phyloP scores from a whole-genome alignment of 2,113 vertebrate genomes.

The Natator depressus region DNA sequence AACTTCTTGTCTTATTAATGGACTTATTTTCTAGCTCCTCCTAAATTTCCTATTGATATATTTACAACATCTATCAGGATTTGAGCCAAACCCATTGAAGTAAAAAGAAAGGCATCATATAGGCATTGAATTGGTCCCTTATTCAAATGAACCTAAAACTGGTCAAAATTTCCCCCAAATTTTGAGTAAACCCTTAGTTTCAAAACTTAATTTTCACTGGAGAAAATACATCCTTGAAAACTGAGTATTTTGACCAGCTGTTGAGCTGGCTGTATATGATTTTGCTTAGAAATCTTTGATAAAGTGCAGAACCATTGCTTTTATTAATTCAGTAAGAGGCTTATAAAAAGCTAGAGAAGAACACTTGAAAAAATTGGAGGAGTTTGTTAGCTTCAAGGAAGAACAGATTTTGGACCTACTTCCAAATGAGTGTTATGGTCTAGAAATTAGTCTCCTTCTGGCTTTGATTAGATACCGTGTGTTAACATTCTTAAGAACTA shows the following conservation, averaged over 20 bases:
- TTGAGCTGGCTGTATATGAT: neutral
- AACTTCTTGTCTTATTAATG: neutral
- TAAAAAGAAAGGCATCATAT: neutral
- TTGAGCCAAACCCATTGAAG: neutral
- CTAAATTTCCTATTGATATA: neutral
- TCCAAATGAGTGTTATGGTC: slow-evolving; percentile 47
- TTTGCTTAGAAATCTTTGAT: neutral
- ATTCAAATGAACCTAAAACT: neutral
- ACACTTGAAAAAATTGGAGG: neutral
- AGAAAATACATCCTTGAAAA: neutral
- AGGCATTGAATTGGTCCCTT: neutral
- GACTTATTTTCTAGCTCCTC: neutral
- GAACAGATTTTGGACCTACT: slow-evolving; percentile 61
- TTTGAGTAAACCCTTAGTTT: neutral
- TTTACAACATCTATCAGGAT: neutral
- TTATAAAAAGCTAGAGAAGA: neutral
- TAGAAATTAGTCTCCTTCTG: slow-evolving; percentile 64
- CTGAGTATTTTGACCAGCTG: neutral
- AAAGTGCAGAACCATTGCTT: neutral
- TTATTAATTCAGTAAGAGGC: slow-evolving; percentile 8
- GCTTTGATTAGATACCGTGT: neutral
- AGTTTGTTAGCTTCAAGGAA: slow-evolving; percentile 32
- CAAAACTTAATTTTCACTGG: no score
- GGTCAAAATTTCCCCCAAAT: neutral
- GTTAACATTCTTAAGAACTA: slow-evolving; percentile 50